A percentile compares a stretch with the other conserved stretches of the same genome.
Conservation (phyloP, 2,888 invertebrate genomes). For the Apotomis turbidana region DNA sequence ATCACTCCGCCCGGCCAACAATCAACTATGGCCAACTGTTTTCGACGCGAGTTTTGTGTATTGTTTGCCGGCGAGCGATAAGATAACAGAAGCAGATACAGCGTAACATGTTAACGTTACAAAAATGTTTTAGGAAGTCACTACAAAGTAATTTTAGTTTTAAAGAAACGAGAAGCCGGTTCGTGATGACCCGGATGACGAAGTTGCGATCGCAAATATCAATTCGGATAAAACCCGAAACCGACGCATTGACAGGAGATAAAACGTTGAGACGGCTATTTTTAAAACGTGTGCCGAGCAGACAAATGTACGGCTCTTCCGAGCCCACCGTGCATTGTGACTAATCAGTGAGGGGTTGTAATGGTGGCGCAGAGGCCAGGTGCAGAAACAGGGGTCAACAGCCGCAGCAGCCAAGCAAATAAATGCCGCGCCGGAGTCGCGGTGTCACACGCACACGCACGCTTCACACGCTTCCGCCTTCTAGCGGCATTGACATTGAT, state of each 20-base stretch:
- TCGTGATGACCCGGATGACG: too few species aligned
- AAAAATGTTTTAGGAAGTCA: not conserved
- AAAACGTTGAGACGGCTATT: slow-evolving; percentile 56
- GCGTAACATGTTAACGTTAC: slow-evolving; percentile 8
- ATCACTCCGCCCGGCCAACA: slow-evolving; percentile 40
- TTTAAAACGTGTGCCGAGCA: slow-evolving; percentile 59
- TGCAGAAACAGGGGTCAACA: slow-evolving; percentile 63
- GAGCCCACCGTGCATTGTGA: slow-evolving; percentile 33
- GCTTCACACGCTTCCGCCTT: slow-evolving; percentile 49
- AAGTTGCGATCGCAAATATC: not conserved
- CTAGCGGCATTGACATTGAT: slow-evolving; percentile 78
- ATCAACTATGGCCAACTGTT: slow-evolving; percentile 41
- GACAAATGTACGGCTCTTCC: slow-evolving; percentile 48
- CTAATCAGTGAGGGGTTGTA: slow-evolving; percentile 45
- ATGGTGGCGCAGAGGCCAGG: slow-evolving; percentile 55
- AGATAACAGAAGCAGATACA: slow-evolving; percentile 43
- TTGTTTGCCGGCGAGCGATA: slow-evolving; percentile 47
- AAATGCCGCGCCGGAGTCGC: slow-evolving; percentile 43
- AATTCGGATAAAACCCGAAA: slow-evolving; percentile 48
- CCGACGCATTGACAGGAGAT: slow-evolving; percentile 55
- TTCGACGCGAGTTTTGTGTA: slow-evolving; percentile 37
- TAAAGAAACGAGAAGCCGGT: not conserved
- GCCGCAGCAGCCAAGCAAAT: slow-evolving; percentile 56
- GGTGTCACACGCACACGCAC: slow-evolving; percentile 37
- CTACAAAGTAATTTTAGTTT: not conserved